Base-by-base conservation (phyloP, 2,888 invertebrate genomes). In the Rapana venosa region DNA sequence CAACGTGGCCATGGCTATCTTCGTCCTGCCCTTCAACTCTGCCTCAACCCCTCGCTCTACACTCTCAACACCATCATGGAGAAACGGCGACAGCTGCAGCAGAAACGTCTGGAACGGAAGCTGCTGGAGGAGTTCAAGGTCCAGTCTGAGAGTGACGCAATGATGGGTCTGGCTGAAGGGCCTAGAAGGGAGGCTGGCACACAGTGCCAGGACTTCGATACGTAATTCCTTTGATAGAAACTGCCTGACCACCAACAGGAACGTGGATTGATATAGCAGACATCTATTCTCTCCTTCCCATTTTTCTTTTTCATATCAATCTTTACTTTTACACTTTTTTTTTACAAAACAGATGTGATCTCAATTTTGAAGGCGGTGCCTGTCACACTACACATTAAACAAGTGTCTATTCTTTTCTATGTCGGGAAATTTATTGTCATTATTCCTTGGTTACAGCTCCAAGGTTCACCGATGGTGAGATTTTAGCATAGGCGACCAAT, bases 21-120 rank as follows among this genome's bases (percentile, higher is more conserved):
- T 97, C 92, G 95, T 97, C 0, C 94, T 97, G 36, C 97, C 97
- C 0, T 94, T 97, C 77, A 97, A 97, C 93, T 96, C 97, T 0
- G 97, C 97, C 95, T 97, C 66, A 97, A 97, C 92, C 97, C 97
- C 6, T 91, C 85, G 77, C 66, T 87, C 36, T 87, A 87, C 87
- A 87, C 74, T 4, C n/a, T 87, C 35, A 87, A 87, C 87, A 74
- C 58, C 36, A 36, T 87, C 32, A 8, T 87, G 74, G 91, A 90
- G 32, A 85, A 90, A 32, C 22, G 86, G 17, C 87, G 74, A 15
- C 79, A 35, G 17, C 5, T 32, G 17, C 35, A n/a, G 35, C 79
- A n/a, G 35, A 79, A 79, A 26, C 32, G n/a, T 6, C 79, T 79
- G 79, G 79, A 79, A 22, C 79, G 15, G 20, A 35, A 32, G 79